Evolutionary conservation across 2,113 vertebrate genomes (phyloP).

Genomic region (Corythornis vintsioides): DNA sequence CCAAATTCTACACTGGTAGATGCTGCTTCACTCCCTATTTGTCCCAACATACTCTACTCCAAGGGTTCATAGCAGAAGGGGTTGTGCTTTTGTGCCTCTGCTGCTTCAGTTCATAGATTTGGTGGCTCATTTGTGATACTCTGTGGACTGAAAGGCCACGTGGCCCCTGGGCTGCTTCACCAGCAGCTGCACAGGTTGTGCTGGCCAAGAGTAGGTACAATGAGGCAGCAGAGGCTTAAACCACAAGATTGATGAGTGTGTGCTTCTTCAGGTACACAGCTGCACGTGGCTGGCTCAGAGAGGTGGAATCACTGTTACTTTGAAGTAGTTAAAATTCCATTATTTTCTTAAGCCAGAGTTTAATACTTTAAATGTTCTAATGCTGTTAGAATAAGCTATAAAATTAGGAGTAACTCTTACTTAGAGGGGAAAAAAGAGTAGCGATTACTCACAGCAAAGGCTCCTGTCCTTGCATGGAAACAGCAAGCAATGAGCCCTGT

Average conservation of each 20-base stretch:
- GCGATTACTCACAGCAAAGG: neutral
- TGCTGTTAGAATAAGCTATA: neutral
- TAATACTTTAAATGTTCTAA: neutral
- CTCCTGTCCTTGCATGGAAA: neutral
- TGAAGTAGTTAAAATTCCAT: neutral
- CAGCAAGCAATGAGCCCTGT: fast-evolving
- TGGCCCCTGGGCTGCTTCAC: neutral
- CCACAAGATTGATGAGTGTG: neutral
- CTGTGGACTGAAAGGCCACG: fast-evolving
- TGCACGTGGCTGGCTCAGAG: fast-evolving
- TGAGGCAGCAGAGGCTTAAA: neutral
- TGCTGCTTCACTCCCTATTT: neutral
- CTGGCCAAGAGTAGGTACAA: neutral
- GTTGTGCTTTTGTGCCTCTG: neutral
- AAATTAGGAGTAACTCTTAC: neutral
- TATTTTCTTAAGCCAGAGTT: neutral
- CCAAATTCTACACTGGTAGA: neutral
- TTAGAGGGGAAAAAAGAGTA: neutral
- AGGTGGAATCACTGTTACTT: neutral
- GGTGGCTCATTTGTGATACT: neutral
- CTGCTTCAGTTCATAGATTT: fast-evolving
- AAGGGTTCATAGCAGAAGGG: neutral
- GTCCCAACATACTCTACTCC: neutral
- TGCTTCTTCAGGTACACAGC: neutral
- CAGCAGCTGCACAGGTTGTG: neutral